Conservation (phyloP, 2,797 vertebrate genomes). For the Crenichthys baileyi region DNA sequence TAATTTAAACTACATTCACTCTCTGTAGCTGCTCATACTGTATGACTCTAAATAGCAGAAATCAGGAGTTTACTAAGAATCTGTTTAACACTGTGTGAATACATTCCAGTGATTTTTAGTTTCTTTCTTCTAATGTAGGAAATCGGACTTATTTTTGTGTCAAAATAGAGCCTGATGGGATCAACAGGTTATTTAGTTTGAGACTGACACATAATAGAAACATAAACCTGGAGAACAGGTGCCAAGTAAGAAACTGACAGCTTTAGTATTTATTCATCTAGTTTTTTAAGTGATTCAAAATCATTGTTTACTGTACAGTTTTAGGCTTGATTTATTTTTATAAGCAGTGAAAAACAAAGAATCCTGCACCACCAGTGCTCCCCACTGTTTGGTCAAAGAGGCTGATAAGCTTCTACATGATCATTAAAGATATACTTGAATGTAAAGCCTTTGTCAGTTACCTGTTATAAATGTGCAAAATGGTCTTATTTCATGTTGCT, state of each 20-base stretch:
- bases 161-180: background rate
- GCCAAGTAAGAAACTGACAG: background rate
- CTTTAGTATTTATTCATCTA: background rate
- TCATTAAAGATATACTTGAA: slow-evolving; percentile 21
- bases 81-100: slow-evolving; percentile 14
- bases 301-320: background rate
- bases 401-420: background rate
- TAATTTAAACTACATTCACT: background rate
- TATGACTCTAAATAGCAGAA: slow-evolving; percentile 12
- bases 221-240: background rate
- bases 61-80: slow-evolving; percentile 11
- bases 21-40: slow-evolving; percentile 16
- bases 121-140: background rate
- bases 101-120: slow-evolving; percentile 4
- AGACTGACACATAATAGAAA: background rate
- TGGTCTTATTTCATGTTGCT: background rate
- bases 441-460: background rate
- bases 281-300: background rate
- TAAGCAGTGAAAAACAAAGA: background rate
- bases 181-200: background rate
- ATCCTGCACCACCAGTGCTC: background rate
- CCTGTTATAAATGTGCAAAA: slow-evolving; percentile 20
- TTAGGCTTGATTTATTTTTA: background rate
- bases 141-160: background rate
- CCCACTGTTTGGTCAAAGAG: background rate